Conservation (phyloP, 1,140 invertebrate species). For the Aphelenchoides fujianensis region DNA sequence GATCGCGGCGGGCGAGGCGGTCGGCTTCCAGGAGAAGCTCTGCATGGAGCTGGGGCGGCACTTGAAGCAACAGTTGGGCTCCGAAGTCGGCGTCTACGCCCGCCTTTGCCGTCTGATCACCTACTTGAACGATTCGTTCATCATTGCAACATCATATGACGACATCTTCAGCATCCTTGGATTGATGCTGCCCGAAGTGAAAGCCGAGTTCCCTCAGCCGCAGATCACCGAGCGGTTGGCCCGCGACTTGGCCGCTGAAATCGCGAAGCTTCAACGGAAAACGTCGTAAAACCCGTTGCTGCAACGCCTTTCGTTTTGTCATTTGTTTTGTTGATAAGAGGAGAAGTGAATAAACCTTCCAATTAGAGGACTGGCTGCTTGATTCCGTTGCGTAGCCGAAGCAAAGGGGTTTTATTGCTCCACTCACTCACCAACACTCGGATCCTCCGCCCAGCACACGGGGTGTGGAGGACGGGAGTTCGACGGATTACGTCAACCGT, state of each 20-base stretch:
- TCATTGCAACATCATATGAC: no score
- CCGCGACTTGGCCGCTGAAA: neutral
- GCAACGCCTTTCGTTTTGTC: no score
- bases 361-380: no score
- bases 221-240: neutral
- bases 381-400: no score
- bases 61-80: neutral
- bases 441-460: no score
- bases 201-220: no score
- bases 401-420: no score
- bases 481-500: no score
- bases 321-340: neutral
- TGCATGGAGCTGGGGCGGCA: neutral
- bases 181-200: neutral
- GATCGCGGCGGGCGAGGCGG: neutral
- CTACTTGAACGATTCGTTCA: slow-evolving; percentile 5
- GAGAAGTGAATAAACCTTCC: neutral
- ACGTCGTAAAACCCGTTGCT: neutral
- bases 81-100: neutral
- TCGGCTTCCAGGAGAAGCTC: neutral
- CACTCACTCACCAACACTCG: no score
- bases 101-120: slow-evolving; percentile 2
- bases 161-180: neutral
- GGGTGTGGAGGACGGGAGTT: no score
- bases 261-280: neutral